phyloP scores from a whole-genome alignment of 1,140 invertebrate genomes.

The Drosophila insularis region DNA sequence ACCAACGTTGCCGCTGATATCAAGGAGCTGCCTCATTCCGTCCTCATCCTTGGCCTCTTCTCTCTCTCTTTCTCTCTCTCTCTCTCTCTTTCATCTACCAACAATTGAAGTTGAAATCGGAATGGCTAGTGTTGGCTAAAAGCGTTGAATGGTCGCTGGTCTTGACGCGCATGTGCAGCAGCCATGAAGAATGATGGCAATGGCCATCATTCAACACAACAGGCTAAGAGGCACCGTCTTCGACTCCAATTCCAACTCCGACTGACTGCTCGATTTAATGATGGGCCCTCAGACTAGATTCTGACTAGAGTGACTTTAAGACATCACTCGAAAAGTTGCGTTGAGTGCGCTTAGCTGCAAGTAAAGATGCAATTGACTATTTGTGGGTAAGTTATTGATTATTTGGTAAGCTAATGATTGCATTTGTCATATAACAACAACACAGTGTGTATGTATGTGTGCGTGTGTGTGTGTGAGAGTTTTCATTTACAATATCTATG shows the following conservation, averaged over 20 bases:
- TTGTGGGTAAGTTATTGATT: not conserved
- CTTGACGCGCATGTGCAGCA: constrained; percentile 66
- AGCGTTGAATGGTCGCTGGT: constrained; percentile 64
- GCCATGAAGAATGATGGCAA: constrained; percentile 46
- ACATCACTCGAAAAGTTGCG: constrained; percentile 35
- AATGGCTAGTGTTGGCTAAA: constrained; percentile 16
- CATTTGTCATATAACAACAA: not conserved
- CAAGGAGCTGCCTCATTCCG: constrained; percentile 55
- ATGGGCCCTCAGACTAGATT: constrained; percentile 29
- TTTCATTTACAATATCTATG: too few species aligned
- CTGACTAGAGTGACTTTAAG: not conserved
- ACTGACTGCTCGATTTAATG: constrained; percentile 74
- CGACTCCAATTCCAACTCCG: constrained; percentile 50
- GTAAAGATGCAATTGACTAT: constrained; percentile 5
- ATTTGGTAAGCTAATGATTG: not conserved
- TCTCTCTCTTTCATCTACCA: not conserved
- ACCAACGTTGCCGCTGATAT: constrained; percentile 35
- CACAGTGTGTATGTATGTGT: too few species aligned
- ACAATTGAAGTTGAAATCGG: constrained; percentile 10
- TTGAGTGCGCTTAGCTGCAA: constrained; percentile 14
- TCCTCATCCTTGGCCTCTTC: constrained; percentile 24
- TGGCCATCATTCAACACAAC: constrained; percentile 57
- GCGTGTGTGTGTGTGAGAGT: too few species aligned
- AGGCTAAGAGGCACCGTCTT: constrained; percentile 1
- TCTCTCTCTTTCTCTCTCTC: not conserved